Evolutionary conservation across 2,888 invertebrate genomes (phyloP), one percentile per base, ranked within the genome.

Genomic region (Pilophorus perplexus): DNA sequence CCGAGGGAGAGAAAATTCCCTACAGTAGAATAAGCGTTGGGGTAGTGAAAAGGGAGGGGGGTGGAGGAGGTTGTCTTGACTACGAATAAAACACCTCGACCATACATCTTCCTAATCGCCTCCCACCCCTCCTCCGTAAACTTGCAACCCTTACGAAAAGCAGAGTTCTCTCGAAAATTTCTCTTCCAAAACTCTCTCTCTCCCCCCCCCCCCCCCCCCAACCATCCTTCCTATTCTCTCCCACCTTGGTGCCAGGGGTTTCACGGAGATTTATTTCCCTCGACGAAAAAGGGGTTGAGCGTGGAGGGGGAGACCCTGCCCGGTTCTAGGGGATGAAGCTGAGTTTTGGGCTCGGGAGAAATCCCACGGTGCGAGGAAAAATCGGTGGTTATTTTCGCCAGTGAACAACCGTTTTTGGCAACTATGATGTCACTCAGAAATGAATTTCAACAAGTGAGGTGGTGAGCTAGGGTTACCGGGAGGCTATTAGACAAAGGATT

Each of bases 91-190:
- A 68, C 69, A 68, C 70, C 70, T 70, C 55, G 33, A 48, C 68
- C 60, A 68, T 68, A 65, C 67, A 68, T 68, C 68, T 68, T 68
- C 59, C 66, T 69, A 68, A 69, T 68, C 67, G 66, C 62, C 59
- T 48, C 38, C 28, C 37, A 42, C 44, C 60, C 60, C 22, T 10
- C 23, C 18, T 4, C 60, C 44, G n/a, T n/a, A n/a, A n/a, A n/a
- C 10, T 40, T 20, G 57, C 60, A 62, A 46, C 46, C 62, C 50
- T 65, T 65, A 54, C 38, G 20, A 42, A 25, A 33, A 22, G 18
- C 27, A 37, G 18, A 37, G 59, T 48, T 62, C 60, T 44, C 60
- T 46, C 48, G 62, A 62, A 40, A 59, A 59, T 40, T 40, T 57
- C 42, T 40, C 22, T 40, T 12, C 25, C 27, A 37, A 12, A 37